Evolutionary conservation across 2,797 vertebrate genomes (phyloP).

Genomic region (Onychomys leucogaster): DNA sequence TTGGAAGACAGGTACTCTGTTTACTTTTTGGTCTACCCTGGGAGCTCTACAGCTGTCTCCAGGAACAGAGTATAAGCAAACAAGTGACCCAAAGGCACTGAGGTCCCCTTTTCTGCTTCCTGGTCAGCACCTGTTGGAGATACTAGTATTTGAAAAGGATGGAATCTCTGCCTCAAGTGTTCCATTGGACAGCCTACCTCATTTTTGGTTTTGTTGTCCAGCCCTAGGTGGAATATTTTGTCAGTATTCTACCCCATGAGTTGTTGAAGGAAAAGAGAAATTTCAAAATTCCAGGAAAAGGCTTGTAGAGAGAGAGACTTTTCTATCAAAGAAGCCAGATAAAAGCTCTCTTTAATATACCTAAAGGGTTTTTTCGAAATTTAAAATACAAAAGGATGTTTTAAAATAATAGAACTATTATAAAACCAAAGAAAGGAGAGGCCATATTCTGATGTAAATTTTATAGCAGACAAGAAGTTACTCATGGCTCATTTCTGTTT

Average conservation of each 20-base stretch:
- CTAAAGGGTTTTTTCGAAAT: neutral
- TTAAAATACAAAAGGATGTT: neutral
- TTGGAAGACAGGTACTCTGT: neutral
- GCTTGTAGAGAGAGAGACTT: neutral
- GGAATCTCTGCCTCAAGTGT: neutral
- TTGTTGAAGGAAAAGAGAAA: neutral
- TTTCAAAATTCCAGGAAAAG: neutral
- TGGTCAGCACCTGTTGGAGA: neutral
- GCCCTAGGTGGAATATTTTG: neutral
- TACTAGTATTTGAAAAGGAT: neutral
- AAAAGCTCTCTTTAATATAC: neutral
- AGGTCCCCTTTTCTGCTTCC: neutral
- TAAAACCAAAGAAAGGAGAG: neutral
- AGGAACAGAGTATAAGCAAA: neutral
- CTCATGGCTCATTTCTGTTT: neutral
- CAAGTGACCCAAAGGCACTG: accelerated
- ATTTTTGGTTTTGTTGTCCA: neutral
- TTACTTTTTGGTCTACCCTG: too few species aligned
- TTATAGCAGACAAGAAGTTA: neutral
- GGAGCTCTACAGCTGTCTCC: neutral
- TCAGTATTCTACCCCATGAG: neutral
- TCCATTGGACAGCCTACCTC: neutral
- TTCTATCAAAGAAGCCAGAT: neutral
- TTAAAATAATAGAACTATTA: neutral
- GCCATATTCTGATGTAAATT: too few species aligned